phyloP scores from a whole-genome alignment of 1,140 invertebrate genomes.

The Conus betulinus region DNA sequence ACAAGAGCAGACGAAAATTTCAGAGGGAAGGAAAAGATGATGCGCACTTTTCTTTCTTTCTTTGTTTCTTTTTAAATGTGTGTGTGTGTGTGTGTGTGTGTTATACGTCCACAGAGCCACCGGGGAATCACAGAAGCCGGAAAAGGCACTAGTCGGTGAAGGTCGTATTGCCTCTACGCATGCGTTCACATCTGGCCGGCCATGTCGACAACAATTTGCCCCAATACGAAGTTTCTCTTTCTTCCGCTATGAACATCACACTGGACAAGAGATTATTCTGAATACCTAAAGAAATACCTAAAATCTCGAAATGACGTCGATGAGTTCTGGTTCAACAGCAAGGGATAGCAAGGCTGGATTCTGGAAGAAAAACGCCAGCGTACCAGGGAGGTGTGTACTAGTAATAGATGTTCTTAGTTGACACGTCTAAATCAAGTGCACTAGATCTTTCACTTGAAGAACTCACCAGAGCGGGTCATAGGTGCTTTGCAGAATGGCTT shows the following conservation, averaged over 20 bases:
- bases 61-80: too few species aligned
- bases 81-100: too few species aligned
- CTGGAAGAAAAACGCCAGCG: conserved; percentile 63
- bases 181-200: conserved; percentile 40
- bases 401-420: neutral
- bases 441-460: too few species aligned
- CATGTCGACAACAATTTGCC: conserved; percentile 52
- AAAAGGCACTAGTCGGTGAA: neutral
- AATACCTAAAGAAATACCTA: neutral
- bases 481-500: too few species aligned
- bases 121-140: neutral
- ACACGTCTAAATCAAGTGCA: conserved; percentile 16
- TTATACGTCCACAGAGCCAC: neutral
- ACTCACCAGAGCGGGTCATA: too few species aligned
- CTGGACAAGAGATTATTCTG: neutral
- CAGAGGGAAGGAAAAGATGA: too few species aligned
- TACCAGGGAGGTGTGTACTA: conserved; percentile 60
- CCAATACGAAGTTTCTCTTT: conserved; percentile 12
- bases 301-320: conserved; percentile 34
- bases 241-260: neutral
- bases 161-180: conserved; percentile 33
- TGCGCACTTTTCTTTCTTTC: too few species aligned
- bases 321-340: conserved; percentile 39
- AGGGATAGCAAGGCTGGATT: conserved; percentile 57
- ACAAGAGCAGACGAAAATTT: too few species aligned